Evolutionary conservation across 2,113 vertebrate species (phyloP), one percentile per base, ranked within the genome.

Genomic region (Rhynchomys soricoides): DNA sequence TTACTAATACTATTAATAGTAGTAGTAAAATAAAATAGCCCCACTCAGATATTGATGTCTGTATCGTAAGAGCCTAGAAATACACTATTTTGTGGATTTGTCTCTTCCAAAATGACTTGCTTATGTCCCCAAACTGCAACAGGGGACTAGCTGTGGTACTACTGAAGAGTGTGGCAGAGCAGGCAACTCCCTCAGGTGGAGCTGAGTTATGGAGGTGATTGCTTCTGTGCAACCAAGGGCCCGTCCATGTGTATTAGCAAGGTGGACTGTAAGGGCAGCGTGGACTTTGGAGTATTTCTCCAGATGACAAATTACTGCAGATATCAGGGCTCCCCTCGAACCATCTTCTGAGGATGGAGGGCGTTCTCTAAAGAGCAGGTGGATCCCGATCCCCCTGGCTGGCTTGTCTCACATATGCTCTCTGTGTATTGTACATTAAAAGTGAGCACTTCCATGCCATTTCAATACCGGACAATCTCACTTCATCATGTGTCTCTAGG

Each of bases 191-290:
- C 3, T 2, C 0, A 5, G 4, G 86, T 88, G 13, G 40, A 70
- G n/a, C 62, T 5, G 45, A 6, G 3, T 45, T 7, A 1, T 8
- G 3, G 11, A 0, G 52, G 16, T 29, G 59, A 19, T 4, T 12
- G 15, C 24, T 43, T 13, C 5, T 9, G 11, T 2, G 57, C 3
- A 0, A 4, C 5, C 13, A 12, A 5, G 52, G 8, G 57, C 34
- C 5, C 5, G 0, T 2, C 0, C 1, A 0, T 21, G 4, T 3
- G 0, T 9, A 5, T 0, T 3, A 55, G 50, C 34, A 8, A 37
- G 15, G n/a, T 9, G 59, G 1, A 9, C 6, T 13, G 26, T 12
- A 8, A 77, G 68, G 52, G 31, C 10, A 48, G 74, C 8, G 0
- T 82, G 21, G 34, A 21, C 31, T 57, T 9, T 5, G 12, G 55